A percentile compares a stretch with the other conserved stretches of the same genome.
Evolutionary conservation across 1,140 invertebrate species (phyloP).

Genomic region (Drosophila gunungcola): DNA sequence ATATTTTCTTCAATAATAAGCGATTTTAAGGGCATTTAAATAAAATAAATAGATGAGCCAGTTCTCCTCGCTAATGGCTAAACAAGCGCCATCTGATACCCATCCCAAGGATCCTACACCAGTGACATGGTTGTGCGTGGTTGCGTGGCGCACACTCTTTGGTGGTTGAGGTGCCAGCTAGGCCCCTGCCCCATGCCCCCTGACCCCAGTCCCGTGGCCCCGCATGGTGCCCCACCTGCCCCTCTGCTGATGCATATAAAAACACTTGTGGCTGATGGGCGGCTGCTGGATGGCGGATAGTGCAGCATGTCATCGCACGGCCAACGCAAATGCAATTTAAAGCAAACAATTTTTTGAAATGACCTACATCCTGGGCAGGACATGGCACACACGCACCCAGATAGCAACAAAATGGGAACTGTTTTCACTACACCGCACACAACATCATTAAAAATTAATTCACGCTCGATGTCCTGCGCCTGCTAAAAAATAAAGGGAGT

Average conservation of each 20-base stretch:
- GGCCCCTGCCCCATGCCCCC: neutral
- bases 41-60: neutral
- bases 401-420: slow-evolving; percentile 62
- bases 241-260: slow-evolving; percentile 37
- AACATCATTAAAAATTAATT: slow-evolving; percentile 84
- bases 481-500: slow-evolving; percentile 32
- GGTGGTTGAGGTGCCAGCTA: slow-evolving; percentile 17
- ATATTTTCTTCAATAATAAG: no score
- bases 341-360: slow-evolving; percentile 81
- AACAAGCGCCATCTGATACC: slow-evolving; percentile 56
- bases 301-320: slow-evolving; percentile 64
- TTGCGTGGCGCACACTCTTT: slow-evolving; percentile 34
- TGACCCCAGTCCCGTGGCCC: neutral
- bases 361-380: slow-evolving; percentile 73
- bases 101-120: neutral
- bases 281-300: slow-evolving; percentile 38
- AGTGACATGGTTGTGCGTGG: slow-evolving; percentile 69
- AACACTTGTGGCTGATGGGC: slow-evolving; percentile 73
- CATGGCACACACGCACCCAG: slow-evolving; percentile 48
- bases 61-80: slow-evolving; percentile 66
- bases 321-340: slow-evolving; percentile 80
- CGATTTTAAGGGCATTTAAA: no score
- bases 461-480: slow-evolving; percentile 75
- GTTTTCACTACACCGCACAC: slow-evolving; percentile 63
- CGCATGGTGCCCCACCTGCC: slow-evolving; percentile 3